A percentile compares a stretch with the other conserved stretches of the same genome.
These are phyloP conservation scores for Agapostemon virescens DNA, from an alignment of 2,888 invertebrate species.

Conservation along the genomic window DNA sequence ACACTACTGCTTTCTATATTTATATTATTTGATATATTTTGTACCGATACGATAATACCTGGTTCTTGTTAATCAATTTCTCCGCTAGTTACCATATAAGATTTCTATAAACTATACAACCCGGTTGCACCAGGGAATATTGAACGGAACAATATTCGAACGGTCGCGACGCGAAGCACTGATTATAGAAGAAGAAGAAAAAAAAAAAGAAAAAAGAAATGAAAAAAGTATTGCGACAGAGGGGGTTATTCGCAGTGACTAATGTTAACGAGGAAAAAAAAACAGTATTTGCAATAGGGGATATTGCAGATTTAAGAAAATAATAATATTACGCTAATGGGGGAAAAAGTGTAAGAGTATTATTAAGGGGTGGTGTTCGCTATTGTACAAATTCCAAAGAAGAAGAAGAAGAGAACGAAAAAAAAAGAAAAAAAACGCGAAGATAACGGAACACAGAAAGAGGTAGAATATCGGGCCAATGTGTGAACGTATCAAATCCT, in stretches of 20 bases:
- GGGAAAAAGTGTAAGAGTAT: neutral
- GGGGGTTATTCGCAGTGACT: neutral
- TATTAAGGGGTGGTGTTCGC: neutral
- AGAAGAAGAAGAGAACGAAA: neutral
- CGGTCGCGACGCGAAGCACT: neutral
- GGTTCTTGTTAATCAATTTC: conserved; percentile 5
- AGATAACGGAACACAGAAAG: no score
- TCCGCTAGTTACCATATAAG: neutral
- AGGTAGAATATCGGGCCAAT: neutral
- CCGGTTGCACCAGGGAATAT: neutral
- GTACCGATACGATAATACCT: neutral
- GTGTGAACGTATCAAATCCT: neutral
- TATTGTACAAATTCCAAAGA: neutral
- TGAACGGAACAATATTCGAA: neutral
- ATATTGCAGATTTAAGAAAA: neutral
- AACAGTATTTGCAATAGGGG: neutral
- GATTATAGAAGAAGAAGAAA: no score
- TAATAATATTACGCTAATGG: conserved; percentile 5
- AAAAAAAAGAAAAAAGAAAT: no score
- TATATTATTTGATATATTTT: conserved; percentile 20
- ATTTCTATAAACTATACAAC: neutral
- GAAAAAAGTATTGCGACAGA: neutral
- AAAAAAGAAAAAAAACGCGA: no score
- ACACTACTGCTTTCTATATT: conserved; percentile 6
- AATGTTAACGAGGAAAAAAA: neutral